phyloP scores from a whole-genome alignment of 2,888 invertebrate genomes.

The Rhyacophila evoluta region DNA sequence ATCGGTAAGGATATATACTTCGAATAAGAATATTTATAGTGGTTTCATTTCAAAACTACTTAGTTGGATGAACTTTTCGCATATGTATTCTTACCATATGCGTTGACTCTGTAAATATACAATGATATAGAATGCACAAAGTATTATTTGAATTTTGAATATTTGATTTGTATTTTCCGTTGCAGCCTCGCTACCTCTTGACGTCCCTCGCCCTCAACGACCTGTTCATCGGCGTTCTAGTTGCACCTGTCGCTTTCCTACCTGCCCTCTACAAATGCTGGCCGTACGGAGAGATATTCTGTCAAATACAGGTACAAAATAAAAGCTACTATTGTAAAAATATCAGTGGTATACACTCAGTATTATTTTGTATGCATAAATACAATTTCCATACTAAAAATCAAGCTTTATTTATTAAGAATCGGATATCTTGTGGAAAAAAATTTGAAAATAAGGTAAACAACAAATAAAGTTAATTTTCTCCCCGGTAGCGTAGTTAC shows the following conservation, averaged over 20 bases:
- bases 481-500: no score
- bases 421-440: neutral
- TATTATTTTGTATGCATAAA: neutral
- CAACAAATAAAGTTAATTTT: no score
- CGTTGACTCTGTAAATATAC: no score
- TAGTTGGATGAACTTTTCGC: no score
- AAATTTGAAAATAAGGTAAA: no score
- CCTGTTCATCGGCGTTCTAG: slow-evolving; percentile 86
- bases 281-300: slow-evolving; percentile 91
- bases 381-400: neutral
- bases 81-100: no score
- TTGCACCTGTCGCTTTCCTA: slow-evolving; percentile 87
- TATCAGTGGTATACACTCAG: neutral
- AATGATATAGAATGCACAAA: no score
- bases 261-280: slow-evolving; percentile 89
- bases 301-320: slow-evolving; percentile 84
- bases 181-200: slow-evolving; percentile 86
- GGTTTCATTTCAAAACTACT: no score
- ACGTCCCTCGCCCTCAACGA: slow-evolving; percentile 90
- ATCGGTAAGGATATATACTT: no score
- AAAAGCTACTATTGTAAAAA: neutral
- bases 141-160: neutral
- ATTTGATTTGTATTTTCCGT: slow-evolving; percentile 55
- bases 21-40: no score
- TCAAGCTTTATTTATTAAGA: neutral